phyloP scores from a whole-genome alignment of 2,113 vertebrate species.

The Hippocampus zosterae region DNA sequence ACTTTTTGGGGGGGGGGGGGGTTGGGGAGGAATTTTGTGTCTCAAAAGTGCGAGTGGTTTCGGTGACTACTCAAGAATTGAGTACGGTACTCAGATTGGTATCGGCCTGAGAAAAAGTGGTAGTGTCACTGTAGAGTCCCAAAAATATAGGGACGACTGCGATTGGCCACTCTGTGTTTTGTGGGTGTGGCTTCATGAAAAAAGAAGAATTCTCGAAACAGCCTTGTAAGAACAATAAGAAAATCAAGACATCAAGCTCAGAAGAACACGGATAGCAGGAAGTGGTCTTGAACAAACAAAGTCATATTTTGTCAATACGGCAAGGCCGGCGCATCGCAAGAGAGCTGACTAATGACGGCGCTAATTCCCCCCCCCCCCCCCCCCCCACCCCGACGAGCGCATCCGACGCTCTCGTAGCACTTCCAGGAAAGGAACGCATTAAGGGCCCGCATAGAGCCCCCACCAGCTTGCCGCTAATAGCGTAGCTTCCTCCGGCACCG shows the following conservation, averaged over 20 bases:
- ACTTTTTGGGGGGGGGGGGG: too few relatives aligned
- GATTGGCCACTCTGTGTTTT: background rate
- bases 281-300: background rate
- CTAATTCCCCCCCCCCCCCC: constrained; percentile 35
- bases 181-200: background rate
- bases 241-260: background rate
- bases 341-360: constrained; percentile 35
- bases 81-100: too few relatives aligned
- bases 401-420: constrained; percentile 23
- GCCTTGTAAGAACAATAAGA: constrained; percentile 26
- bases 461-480: constrained; percentile 46
- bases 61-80: too few relatives aligned
- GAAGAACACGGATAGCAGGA: constrained; percentile 14
- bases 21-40: too few relatives aligned
- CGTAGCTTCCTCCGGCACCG: constrained; percentile 27
- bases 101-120: too few relatives aligned
- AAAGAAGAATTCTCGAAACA: background rate
- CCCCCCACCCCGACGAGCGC: constrained; percentile 32
- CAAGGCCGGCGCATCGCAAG: constrained; percentile 28
- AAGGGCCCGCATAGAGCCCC: constrained; percentile 26
- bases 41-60: too few relatives aligned
- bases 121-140: too few relatives aligned
- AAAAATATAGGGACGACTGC: background rate
- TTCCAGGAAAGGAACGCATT: constrained; percentile 65
- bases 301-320: constrained; percentile 14